A percentile compares a stretch with the other conserved stretches of the same genome.
Conservation (phyloP, 2,888 invertebrate genomes). For the Anthoptus insignis region DNA sequence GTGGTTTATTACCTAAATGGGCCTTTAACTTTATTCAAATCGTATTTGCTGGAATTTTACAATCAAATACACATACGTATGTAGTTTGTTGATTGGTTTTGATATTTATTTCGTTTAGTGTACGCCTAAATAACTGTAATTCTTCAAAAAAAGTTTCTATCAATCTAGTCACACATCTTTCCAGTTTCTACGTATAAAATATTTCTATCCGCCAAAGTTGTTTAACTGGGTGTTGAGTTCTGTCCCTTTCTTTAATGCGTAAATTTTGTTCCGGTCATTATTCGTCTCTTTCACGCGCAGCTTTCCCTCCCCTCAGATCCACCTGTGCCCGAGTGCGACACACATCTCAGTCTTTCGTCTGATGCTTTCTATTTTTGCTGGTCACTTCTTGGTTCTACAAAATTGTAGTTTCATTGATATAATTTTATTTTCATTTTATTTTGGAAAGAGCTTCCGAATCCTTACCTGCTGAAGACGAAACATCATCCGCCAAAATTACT, state of each 20-base stretch:
- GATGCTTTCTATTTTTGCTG: conserved; percentile 85
- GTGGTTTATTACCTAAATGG: too few species aligned
- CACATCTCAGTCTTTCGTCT: conserved; percentile 80
- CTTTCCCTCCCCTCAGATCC: conserved; percentile 64
- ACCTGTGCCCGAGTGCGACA: conserved; percentile 79
- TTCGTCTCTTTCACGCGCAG: conserved; percentile 63
- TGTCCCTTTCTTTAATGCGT: conserved; percentile 73
- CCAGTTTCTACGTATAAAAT: conserved; percentile 75
- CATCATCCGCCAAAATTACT: too few species aligned
- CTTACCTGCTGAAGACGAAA: too few species aligned
- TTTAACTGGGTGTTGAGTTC: conserved; percentile 64
- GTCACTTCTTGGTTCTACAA: conserved; percentile 65
- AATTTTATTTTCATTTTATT: background rate
- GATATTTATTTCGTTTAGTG: too few species aligned
- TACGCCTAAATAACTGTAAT: too few species aligned
- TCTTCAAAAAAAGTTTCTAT: conserved; percentile 66
- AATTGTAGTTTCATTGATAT: conserved; percentile 27
- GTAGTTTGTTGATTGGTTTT: too few species aligned
- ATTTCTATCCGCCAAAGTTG: conserved; percentile 71
- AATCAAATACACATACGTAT: too few species aligned
- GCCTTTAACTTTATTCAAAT: too few species aligned
- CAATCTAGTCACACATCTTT: conserved; percentile 67
- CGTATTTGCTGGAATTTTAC: too few species aligned
- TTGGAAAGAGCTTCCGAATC: background rate
- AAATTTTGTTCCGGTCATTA: conserved; percentile 63